A percentile compares a stretch with the other conserved stretches of the same genome.
These are phyloP conservation scores for Drosophila mayri DNA, from an alignment of 1,140 invertebrate genomes.

Conservation along the genomic window DNA sequence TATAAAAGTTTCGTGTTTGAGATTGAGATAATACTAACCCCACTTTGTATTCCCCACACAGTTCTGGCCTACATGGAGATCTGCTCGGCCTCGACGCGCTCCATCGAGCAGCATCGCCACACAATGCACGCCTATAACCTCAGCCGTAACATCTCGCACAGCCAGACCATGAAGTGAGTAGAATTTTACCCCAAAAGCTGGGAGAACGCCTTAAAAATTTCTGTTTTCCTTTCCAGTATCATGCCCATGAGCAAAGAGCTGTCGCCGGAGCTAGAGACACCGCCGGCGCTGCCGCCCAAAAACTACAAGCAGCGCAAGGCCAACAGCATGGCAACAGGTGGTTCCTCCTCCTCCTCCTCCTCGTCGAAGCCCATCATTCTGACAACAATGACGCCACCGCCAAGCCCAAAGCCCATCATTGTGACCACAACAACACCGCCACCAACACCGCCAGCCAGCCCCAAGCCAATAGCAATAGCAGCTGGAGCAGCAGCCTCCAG, in stretches of 20 bases:
- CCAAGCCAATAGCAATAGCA: background rate
- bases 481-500: background rate
- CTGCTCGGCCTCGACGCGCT: conserved; percentile 90
- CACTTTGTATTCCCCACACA: conserved; percentile 85
- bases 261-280: conserved; percentile 85
- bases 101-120: conserved; percentile 86
- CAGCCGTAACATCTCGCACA: conserved; percentile 82
- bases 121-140: conserved; percentile 93
- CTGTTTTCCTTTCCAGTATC: conserved; percentile 37
- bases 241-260: conserved; percentile 74
- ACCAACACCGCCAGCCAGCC: conserved; percentile 7
- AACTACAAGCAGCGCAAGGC: conserved; percentile 76
- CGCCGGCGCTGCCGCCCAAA: conserved; percentile 93
- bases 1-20: background rate
- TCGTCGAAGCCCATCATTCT: conserved; percentile 69
- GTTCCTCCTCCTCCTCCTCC: conserved; percentile 44
- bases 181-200: background rate
- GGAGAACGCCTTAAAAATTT: too few relatives aligned
- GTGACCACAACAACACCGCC: conserved; percentile 16
- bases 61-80: conserved; percentile 98
- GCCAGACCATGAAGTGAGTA: conserved; percentile 84
- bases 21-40: background rate
- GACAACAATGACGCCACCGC: conserved; percentile 23
- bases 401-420: conserved; percentile 11
- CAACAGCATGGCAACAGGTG: conserved; percentile 1